phyloP scores from a whole-genome alignment of 2,797 vertebrate genomes.

The Vireo griseus region DNA sequence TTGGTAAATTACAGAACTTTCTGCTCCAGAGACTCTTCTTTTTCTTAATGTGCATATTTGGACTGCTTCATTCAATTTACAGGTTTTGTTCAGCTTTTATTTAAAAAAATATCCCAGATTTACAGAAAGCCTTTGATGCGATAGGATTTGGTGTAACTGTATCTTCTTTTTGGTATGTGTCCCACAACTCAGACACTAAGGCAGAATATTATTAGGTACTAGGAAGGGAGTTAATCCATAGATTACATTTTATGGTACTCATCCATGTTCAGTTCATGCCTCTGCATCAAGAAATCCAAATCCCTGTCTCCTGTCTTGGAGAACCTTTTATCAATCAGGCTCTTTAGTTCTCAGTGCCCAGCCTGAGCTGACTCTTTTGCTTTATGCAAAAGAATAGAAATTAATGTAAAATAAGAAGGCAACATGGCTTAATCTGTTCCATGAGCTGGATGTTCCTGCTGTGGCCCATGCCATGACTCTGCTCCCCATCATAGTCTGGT shows the following conservation, averaged over 20 bases:
- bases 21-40: background rate
- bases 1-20: background rate
- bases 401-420: background rate
- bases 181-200: background rate
- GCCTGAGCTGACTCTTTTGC: background rate
- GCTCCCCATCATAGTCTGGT: accelerated
- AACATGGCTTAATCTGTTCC: background rate
- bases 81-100: background rate
- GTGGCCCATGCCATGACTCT: background rate
- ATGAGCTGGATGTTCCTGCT: background rate
- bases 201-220: background rate
- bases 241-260: background rate
- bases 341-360: background rate
- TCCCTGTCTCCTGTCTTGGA: background rate
- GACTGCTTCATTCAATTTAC: background rate
- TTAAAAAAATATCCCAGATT: background rate
- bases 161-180: background rate
- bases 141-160: background rate
- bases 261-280: accelerated
- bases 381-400: background rate
- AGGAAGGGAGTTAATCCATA: background rate
- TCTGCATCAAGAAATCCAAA: background rate
- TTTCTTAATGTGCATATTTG: background rate
- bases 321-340: background rate
- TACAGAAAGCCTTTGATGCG: background rate